Percentiles rank a stretch among this genome's conserved stretches.
These are phyloP conservation scores for Thereva unica DNA, from an alignment of 2,888 invertebrate genomes.

Conservation along the genomic window DNA sequence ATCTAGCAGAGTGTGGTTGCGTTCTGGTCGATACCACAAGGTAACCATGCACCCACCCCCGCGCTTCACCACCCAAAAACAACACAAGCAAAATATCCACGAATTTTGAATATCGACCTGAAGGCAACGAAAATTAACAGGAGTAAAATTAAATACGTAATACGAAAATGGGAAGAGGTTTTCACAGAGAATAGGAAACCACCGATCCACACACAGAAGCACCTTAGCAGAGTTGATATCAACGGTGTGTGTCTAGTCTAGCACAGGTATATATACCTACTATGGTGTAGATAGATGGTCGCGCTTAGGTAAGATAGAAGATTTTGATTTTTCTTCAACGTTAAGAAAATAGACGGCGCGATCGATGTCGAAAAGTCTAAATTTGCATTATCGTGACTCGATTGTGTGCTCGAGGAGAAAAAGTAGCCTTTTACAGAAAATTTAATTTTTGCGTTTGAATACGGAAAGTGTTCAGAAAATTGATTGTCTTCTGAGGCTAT, in stretches of 20 bases:
- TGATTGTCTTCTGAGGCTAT: constrained; percentile 20
- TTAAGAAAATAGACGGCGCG: constrained; percentile 24
- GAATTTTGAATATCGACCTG: too few relatives aligned
- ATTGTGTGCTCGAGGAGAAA: constrained; percentile 20
- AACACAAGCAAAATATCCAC: too few relatives aligned
- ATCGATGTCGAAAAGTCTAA: constrained; percentile 31
- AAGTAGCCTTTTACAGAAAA: constrained; percentile 30
- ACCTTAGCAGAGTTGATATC: constrained; percentile 29
- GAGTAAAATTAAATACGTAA: too few relatives aligned
- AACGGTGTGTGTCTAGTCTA: constrained; percentile 3
- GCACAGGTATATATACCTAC: constrained; percentile 22
- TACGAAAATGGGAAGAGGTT: too few relatives aligned
- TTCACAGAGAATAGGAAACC: too few relatives aligned
- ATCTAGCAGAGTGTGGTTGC: too few relatives aligned
- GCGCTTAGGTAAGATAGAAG: constrained; percentile 24
- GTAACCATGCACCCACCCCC: too few relatives aligned
- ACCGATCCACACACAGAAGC: too few relatives aligned
- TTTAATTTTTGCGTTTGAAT: constrained; percentile 33
- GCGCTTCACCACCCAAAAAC: too few relatives aligned
- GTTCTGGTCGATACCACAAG: too few relatives aligned
- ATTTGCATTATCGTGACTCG: constrained; percentile 38
- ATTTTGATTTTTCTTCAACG: constrained; percentile 30
- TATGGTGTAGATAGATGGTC: constrained; percentile 6
- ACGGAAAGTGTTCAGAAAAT: constrained; percentile 32
- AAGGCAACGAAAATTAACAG: too few relatives aligned